Percentiles rank a stretch among this genome's conserved stretches.
Conservation (phyloP, 2,113 vertebrate species). For the Climacteris rufus region DNA sequence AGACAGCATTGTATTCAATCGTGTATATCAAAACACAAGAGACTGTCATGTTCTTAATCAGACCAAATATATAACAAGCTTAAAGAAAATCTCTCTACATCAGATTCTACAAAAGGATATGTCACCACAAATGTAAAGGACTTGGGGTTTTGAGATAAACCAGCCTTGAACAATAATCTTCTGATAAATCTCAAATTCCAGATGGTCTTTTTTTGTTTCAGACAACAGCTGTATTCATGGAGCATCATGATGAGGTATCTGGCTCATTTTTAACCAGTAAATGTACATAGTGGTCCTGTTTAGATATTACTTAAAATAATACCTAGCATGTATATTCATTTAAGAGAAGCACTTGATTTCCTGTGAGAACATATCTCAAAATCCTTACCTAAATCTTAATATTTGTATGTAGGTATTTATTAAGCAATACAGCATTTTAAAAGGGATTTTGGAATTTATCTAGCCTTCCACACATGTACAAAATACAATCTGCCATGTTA, state of each 20-base stretch:
- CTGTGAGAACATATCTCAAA: background rate
- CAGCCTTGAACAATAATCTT: background rate
- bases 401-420: background rate
- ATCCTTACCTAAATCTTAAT: background rate
- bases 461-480: background rate
- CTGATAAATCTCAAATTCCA: background rate
- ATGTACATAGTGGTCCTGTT: background rate
- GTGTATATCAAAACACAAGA: background rate
- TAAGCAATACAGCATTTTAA: background rate
- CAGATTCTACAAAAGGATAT: background rate
- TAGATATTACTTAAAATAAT: background rate
- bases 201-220: background rate
- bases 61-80: background rate
- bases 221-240: background rate
- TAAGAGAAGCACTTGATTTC: background rate
- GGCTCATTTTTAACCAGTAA: background rate
- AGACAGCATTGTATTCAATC: background rate
- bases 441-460: background rate
- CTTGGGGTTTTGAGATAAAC: background rate
- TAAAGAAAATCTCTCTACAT: background rate
- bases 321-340: background rate
- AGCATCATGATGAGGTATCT: background rate
- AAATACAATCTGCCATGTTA: background rate
- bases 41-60: background rate
- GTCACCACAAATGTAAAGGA: background rate